Conservation (phyloP, 2,888 invertebrate genomes). For the Drosophila falleni region DNA sequence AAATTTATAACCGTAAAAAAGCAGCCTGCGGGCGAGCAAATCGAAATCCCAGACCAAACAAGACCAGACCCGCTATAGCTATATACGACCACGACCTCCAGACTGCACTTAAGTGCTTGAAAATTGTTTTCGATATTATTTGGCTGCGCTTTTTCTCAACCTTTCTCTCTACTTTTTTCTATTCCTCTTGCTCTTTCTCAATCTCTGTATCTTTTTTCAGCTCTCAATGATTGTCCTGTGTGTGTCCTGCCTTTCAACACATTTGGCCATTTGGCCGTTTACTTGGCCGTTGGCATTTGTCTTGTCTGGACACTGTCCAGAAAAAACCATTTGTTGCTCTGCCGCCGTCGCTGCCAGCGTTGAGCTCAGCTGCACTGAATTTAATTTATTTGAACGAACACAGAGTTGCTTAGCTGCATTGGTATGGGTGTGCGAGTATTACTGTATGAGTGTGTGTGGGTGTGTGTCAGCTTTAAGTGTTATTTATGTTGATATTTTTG, state of each 20-base stretch:
- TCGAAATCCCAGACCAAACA: conserved; percentile 35
- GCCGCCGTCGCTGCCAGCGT: conserved; percentile 36
- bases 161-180: background rate
- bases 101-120: conserved; percentile 82
- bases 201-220: conserved; percentile 8
- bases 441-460: background rate
- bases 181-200: background rate
- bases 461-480: conserved; percentile 68
- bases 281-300: conserved; percentile 76
- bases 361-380: conserved; percentile 75
- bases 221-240: conserved; percentile 19
- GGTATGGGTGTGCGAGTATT: background rate
- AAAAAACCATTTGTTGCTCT: conserved; percentile 84
- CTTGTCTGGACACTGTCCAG: conserved; percentile 77
- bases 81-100: conserved; percentile 60
- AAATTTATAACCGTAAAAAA: conserved; percentile 79
- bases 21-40: conserved; percentile 63
- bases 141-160: conserved; percentile 59
- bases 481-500: conserved; percentile 81
- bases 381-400: conserved; percentile 76
- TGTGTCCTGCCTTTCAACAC: conserved; percentile 74
- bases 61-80: conserved; percentile 10
- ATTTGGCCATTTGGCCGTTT: conserved; percentile 73
- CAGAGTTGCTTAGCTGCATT: conserved; percentile 39
- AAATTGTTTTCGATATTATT: conserved; percentile 83